Evolutionary conservation across 2,113 vertebrate species (phyloP).

Genomic region (Theristicus caerulescens): DNA sequence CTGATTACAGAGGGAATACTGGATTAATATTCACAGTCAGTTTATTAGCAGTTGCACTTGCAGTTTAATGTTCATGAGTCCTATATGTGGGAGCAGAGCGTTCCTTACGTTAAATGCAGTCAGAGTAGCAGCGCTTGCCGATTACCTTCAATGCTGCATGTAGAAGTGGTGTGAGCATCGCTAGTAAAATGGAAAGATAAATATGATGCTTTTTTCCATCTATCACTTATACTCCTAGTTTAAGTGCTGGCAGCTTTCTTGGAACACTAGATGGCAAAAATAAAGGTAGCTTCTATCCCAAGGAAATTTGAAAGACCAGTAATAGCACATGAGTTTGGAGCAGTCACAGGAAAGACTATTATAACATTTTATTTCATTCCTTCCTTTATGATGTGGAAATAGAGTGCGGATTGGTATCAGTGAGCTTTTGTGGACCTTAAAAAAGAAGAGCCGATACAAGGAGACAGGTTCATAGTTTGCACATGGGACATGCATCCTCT

Average conservation of each 20-base stretch:
- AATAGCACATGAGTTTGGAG: neutral
- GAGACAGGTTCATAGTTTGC: neutral
- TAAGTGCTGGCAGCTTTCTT: neutral
- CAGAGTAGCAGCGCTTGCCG: neutral
- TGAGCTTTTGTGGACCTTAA: neutral
- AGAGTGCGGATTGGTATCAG: neutral
- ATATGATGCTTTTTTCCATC: neutral
- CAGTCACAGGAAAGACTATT: neutral
- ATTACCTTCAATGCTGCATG: fast-evolving
- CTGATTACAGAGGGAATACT: neutral
- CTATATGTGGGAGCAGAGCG: neutral
- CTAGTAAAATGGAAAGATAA: neutral
- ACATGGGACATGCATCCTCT: neutral
- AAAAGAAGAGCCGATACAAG: neutral
- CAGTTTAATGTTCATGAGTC: neutral
- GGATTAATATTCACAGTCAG: neutral
- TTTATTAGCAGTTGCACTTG: neutral
- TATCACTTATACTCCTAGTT: neutral
- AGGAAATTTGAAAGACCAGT: neutral
- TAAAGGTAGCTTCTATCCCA: neutral
- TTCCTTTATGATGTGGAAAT: neutral
- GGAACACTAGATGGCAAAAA: neutral
- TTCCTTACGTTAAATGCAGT: neutral
- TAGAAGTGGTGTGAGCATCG: fast-evolving
- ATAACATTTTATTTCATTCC: neutral